These are phyloP conservation scores for Theonella swinhoei DNA, from an alignment of 37 sponge, comb jelly and placozoan genomes.

Conservation along the genomic window DNA sequence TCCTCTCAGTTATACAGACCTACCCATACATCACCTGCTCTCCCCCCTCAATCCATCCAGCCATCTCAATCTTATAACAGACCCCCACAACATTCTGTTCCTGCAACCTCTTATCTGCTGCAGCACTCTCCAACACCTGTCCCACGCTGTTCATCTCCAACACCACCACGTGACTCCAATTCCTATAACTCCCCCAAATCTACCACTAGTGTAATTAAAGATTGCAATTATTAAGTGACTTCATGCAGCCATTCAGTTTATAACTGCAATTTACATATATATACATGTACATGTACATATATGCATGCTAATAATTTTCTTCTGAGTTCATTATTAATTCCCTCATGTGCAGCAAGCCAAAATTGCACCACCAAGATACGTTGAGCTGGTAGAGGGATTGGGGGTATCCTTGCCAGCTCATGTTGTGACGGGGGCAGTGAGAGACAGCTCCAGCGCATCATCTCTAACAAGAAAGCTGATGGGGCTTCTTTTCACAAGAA, in stretches of 20 bases:
- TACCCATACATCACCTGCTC: no score
- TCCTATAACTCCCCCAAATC: no score
- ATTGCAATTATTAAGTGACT: no score
- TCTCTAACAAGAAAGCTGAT: background rate
- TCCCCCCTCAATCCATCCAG: background rate
- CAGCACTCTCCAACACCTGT: background rate
- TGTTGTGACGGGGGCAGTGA: background rate
- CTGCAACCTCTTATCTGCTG: background rate
- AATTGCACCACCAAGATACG: background rate
- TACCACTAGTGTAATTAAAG: no score
- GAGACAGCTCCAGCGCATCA: background rate
- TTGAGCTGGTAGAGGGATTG: slow-evolving; percentile 7
- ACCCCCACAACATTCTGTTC: background rate
- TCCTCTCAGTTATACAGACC: no score
- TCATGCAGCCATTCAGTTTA: no score
- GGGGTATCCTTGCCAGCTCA: background rate
- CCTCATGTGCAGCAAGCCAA: no score
- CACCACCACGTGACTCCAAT: no score
- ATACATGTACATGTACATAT: no score
- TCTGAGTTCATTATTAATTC: no score
- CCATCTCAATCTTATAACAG: background rate
- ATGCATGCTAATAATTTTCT: no score
- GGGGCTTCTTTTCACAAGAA: background rate
- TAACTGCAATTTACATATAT: no score
- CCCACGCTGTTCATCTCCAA: background rate